Evolutionary conservation across 2,113 vertebrate genomes (phyloP).

Genomic region (Mixornis gularis): DNA sequence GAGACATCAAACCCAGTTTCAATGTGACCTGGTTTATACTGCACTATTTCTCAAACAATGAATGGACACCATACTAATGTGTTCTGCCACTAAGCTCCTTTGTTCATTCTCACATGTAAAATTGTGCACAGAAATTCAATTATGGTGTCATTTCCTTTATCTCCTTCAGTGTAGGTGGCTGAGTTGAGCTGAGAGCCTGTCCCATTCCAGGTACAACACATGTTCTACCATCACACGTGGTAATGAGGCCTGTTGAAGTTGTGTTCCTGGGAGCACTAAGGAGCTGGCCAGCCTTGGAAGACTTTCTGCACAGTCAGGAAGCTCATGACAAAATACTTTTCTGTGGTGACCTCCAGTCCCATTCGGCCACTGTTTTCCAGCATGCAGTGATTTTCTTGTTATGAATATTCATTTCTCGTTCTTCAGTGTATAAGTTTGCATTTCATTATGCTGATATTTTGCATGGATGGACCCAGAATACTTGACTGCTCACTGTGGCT

Average conservation of each 20-base stretch:
- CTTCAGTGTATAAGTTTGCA: not conserved
- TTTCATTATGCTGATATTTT: not conserved
- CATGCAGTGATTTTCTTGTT: not conserved
- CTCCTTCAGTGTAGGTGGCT: not conserved
- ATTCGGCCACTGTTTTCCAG: not conserved
- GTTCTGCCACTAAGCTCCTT: not conserved
- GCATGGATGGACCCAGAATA: not conserved
- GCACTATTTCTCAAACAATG: not conserved
- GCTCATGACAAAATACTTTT: not conserved
- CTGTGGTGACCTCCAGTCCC: not conserved
- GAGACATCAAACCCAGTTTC: not conserved
- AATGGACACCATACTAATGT: not conserved
- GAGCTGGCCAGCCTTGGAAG: not conserved
- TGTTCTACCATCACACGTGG: not conserved
- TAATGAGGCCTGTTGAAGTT: not conserved
- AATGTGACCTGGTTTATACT: not conserved
- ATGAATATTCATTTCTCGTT: not conserved
- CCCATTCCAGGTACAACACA: not conserved
- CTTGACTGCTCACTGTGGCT: fast-evolving
- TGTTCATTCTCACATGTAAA: not conserved
- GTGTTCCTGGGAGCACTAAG: not conserved
- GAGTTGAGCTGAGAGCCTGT: not conserved
- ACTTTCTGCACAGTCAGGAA: not conserved
- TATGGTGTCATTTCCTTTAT: not conserved
- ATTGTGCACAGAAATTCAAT: not conserved